Evolutionary conservation across 37 sponge, comb jelly and placozoan species (phyloP), one percentile per base, ranked within the genome.

Genomic region (Oopsacas minuta): DNA sequence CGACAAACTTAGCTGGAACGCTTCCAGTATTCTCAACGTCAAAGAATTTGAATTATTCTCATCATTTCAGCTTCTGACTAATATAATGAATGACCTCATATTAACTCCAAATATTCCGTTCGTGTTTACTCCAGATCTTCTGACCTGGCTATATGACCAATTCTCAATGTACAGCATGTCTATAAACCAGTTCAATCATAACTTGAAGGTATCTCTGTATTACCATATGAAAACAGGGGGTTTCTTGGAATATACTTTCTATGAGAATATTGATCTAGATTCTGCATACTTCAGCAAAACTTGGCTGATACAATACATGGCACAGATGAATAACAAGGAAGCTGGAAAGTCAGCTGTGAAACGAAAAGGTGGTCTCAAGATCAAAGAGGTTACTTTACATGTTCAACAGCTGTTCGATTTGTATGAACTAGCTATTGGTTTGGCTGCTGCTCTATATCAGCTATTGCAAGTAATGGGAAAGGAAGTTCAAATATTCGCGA

Each of bases 201-300:
- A n/a, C 75, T 3, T 12, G 75, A 61, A 12, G 22, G 75, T 61
- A 61, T 25, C 75, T 7, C 75, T 61, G 28, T 61, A 61, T 12
- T 61, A 61, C 75, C 75, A 61, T 61, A 61, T 61, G 75, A 10
- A 61, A 61, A 61, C 75, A 7, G 28, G 75, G 75, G 20, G 75
- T 34, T 61, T 61, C 75, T 61, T 61, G 75, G 75, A 61, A 61
- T 3, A 61, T 61, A 61, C 20, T 7, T 61, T 61, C 30, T 61
- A 25, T 25, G 17, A 12, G 75, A 61, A 61, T 61, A 10, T 61
- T 61, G 75, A 61, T 61, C 30, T n/a, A n/a, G 75, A 61, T 61
- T 61, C 30, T 25, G 22, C 22, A 34, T 61, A 34, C 75, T 20
- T 12, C 17, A 12, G 28, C 75, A 61, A 34, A 12, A 61, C 75